phyloP scores from a whole-genome alignment of 2,888 invertebrate species.

The Drosophila histrio region DNA sequence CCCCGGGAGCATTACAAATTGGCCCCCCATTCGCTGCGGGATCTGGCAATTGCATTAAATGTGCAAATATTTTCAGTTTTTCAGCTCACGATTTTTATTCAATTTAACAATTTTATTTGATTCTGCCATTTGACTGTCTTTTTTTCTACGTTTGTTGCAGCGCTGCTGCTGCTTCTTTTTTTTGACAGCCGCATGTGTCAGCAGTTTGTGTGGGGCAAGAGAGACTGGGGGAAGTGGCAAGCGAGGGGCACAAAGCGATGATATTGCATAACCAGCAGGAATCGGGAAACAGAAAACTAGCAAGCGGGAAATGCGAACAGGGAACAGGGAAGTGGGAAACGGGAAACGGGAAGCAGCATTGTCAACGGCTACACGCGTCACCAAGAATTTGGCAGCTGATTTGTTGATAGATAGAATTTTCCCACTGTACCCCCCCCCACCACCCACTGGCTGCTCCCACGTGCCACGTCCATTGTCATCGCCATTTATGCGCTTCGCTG shows the following conservation, averaged over 20 bases:
- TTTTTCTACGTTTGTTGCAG: constrained; percentile 44
- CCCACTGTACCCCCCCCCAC: constrained; percentile 24
- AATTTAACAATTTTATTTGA: constrained; percentile 80
- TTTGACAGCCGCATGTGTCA: constrained; percentile 51
- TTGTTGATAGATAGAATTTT: constrained; percentile 78
- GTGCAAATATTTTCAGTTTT: constrained; percentile 73
- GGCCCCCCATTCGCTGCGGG: constrained; percentile 27
- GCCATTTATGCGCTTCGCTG: constrained; percentile 74
- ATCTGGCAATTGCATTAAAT: constrained; percentile 71
- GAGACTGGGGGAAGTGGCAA: background rate
- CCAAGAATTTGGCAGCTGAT: constrained; percentile 78
- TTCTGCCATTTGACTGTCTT: constrained; percentile 44
- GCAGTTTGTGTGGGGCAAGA: constrained; percentile 36
- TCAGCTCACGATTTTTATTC: constrained; percentile 74
- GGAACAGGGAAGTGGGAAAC: background rate
- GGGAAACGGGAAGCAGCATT: constrained; percentile 31
- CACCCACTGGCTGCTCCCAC: background rate
- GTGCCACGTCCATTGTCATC: constrained; percentile 68
- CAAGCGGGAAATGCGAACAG: background rate
- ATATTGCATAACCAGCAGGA: constrained; percentile 67
- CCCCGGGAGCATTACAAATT: constrained; percentile 45
- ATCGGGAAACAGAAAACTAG: constrained; percentile 22
- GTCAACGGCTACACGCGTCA: constrained; percentile 79
- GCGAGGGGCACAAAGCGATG: constrained; percentile 23
- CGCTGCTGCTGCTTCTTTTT: constrained; percentile 5